A percentile compares a stretch with the other conserved stretches of the same genome.
phyloP scores from a whole-genome alignment of 1,140 invertebrate genomes.

The Holcopasites calliopsidis region DNA sequence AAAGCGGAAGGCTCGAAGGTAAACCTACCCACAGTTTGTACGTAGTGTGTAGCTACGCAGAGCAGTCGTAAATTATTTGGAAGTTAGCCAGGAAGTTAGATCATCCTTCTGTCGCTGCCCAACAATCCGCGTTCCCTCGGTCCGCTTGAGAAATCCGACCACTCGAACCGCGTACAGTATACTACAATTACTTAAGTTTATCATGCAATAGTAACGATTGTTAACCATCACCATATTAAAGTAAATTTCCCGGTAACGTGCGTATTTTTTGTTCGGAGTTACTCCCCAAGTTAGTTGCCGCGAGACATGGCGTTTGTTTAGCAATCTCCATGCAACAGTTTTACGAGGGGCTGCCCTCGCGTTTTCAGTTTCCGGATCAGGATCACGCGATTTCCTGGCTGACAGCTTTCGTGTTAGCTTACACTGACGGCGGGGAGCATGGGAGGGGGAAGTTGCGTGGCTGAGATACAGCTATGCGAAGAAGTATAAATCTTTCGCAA shows the following conservation, averaged over 20 bases:
- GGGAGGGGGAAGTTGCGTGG: too few species aligned
- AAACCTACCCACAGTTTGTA: neutral
- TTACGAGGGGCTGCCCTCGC: neutral
- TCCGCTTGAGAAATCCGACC: too few species aligned
- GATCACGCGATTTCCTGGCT: neutral
- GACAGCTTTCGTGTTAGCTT: neutral
- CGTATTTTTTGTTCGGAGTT: too few species aligned
- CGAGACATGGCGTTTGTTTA: neutral
- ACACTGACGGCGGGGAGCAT: neutral
- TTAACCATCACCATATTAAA: neutral
- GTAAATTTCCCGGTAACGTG: constrained; percentile 12
- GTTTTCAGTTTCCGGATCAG: neutral
- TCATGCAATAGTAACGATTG: constrained; percentile 2
- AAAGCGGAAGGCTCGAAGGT: neutral
- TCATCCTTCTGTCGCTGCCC: neutral
- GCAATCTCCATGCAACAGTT: neutral
- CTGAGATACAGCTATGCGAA: too few species aligned
- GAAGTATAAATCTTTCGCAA: too few species aligned
- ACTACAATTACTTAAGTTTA: neutral
- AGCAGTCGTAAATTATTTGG: neutral
- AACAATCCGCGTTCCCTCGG: neutral
- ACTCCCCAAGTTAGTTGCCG: constrained; percentile 11
- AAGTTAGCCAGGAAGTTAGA: neutral
- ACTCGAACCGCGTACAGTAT: too few species aligned
- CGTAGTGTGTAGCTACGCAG: too few species aligned